Base-by-base conservation (phyloP, 1,140 invertebrate genomes). In the Drosophila oshimai region DNA sequence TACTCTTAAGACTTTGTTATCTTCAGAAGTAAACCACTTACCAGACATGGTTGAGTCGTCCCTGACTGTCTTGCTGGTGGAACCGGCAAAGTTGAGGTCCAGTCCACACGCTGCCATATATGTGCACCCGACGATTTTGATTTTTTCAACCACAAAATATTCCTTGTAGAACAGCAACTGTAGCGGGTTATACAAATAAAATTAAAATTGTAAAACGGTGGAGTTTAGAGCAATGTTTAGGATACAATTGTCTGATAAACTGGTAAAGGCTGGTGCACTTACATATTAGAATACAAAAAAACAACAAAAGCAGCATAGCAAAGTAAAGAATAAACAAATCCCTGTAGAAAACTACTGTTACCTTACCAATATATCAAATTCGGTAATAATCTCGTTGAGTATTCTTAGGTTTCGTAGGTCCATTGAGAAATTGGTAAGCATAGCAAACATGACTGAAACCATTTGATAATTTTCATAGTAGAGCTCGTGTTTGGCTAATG, bases 21-120 rank as follows among this genome's bases (percentile, higher is more conserved):
- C n/a, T 10, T 9, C 4, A n/a, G 2, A 5, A 6, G 1, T 6
- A 4, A 5, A 22, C 0, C 1, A 12, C 2, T 12, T 20, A 53
- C 46, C 33, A 20, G 7, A 9, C 1, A 9, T 4, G 0, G 2
- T 1, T 1, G 13, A 4, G 0, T 6, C 1, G 2, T 0, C 4
- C 6, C 13, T 12, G 9, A 17, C 1, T 10, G 46, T 37, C 12
- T 7, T 34, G 22, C 58, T 71, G 1, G 55, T 22, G 20, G 20
- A 4, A 4, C 31, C 39, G 0, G 44, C 58, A 12, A 72, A 67
- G 6, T 12, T 42, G 0, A 86, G 0, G 74, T 96, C 95, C 18
- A 98, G 91, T 1, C 97, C 97, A 90, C 96, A 97, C 0, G 97
- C 97, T 5, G 97, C 97, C 97, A 98, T 98, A 83, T 98, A 98